Evolutionary conservation across 2,888 invertebrate species (phyloP).

Genomic region (Hermodice carunculata): DNA sequence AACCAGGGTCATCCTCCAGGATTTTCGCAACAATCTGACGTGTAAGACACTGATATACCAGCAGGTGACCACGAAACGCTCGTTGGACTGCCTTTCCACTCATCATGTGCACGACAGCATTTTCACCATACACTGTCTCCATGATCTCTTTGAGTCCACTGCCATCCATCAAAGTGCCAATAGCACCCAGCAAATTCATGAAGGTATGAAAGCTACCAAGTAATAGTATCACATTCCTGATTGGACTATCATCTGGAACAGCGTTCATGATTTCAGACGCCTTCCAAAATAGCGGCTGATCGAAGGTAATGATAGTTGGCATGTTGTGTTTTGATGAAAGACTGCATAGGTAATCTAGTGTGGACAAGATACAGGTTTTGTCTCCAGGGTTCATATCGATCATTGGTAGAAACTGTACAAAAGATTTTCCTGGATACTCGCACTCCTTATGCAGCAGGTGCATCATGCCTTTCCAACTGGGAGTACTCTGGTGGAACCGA

Average conservation of each 20-base stretch:
- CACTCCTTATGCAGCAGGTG: too few relatives aligned
- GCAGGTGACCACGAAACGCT: conserved; percentile 28
- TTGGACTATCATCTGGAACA: conserved; percentile 10
- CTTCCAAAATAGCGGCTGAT: conserved; percentile 20
- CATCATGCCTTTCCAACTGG: too few relatives aligned
- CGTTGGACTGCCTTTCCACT: conserved; percentile 17
- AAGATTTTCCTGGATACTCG: too few relatives aligned
- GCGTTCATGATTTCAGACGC: conserved; percentile 9
- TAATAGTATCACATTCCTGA: conserved; percentile 7
- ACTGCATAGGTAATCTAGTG: too few relatives aligned
- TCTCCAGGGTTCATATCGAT: too few relatives aligned
- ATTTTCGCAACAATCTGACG: conserved; percentile 14
- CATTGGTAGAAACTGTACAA: too few relatives aligned
- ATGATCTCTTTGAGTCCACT: conserved; percentile 12
- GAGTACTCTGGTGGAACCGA: too few relatives aligned
- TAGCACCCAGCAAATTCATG: conserved; percentile 22
- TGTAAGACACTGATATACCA: conserved; percentile 23
- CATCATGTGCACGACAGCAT: conserved; percentile 21
- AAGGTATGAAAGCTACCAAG: conserved; percentile 23
- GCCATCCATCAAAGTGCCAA: conserved; percentile 11
- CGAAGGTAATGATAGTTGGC: too few relatives aligned
- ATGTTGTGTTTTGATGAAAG: too few relatives aligned
- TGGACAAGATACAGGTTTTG: too few relatives aligned
- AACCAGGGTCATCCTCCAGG: conserved; percentile 12
- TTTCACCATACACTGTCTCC: conserved; percentile 12